Conservation (phyloP, 1,140 invertebrate species). For the Apocrypta bakeri region DNA sequence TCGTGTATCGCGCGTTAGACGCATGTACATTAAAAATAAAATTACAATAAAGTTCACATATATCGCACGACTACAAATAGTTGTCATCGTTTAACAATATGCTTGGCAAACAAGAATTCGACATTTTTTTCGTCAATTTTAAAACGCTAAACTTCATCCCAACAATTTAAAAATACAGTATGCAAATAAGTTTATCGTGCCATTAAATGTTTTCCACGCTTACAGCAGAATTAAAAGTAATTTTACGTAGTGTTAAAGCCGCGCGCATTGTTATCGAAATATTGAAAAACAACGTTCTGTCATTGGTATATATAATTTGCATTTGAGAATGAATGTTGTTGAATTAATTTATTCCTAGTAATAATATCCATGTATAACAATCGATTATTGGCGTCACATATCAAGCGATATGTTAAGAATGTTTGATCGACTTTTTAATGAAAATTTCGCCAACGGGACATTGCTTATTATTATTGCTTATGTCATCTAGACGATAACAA, state of each 20-base stretch:
- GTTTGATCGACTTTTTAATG: not conserved
- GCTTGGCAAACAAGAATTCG: slow-evolving; percentile 16
- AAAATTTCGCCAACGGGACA: not conserved
- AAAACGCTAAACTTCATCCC: not conserved
- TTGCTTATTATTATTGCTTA: too few species aligned
- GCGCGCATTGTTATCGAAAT: too few species aligned
- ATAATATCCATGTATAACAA: too few species aligned
- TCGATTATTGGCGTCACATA: not conserved
- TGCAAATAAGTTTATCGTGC: not conserved
- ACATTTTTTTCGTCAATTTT: not conserved
- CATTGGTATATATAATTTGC: not conserved
- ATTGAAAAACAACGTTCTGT: not conserved
- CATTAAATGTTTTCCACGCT: not conserved
- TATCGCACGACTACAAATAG: not conserved
- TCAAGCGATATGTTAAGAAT: not conserved
- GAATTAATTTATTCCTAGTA: too few species aligned
- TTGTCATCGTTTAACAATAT: not conserved
- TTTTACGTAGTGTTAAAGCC: too few species aligned
- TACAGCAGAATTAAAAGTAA: too few species aligned
- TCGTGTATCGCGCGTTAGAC: too few species aligned
- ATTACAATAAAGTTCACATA: not conserved
- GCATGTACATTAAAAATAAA: not conserved
- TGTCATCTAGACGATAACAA: too few species aligned
- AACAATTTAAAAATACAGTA: not conserved
- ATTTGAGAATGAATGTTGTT: too few species aligned